Evolutionary conservation across 2,797 vertebrate genomes (phyloP), one percentile per base, ranked within the genome.

Genomic region (Benthosema pterotum): DNA sequence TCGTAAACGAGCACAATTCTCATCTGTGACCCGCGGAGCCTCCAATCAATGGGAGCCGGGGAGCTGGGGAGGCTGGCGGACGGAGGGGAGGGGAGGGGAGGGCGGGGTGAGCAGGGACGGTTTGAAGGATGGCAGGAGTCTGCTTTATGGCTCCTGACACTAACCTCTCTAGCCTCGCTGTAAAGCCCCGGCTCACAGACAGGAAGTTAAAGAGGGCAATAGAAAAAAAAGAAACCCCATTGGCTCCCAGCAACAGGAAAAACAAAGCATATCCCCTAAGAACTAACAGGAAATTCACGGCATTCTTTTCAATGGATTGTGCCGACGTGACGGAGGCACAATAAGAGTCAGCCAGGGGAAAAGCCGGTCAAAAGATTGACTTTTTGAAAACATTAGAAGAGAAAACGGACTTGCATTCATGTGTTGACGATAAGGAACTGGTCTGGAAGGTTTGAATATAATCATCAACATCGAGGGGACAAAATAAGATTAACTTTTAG

Each of bases 211-310:
- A 85, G 72, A 88, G 86, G 80, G 84, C 86, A 85, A 79, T 72
- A 83, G 65, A 67, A 70, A 75, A 77, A 83, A 80, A 14, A 49
- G 25, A 28, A 18, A 45, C 12, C 57, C 18, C 42, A 56, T 85
- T 82, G 85, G 79, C 90, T 93, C 83, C 79, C 75, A 84, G 83
- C 83, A 90, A 92, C 92, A 93, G 92, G 92, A 93, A 93, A 93
- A 92, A 92, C 92, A 93, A 92, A 88, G 88, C 89, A 91, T 88
- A 90, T 91, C 93, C 90, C 92, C 87, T 79, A 89, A 91, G 91
- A 91, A 89, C 88, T 88, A 92, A 93, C 92, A 92, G 92, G 92
- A 94, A 93, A 94, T 94, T 92, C 88, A 77, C 77, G 32, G 68
- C 90, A 93, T 94, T 93, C 91, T 88, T 91, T 85, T 82, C 75